Base-by-base conservation (phyloP, 2,888 invertebrate genomes). In the Drosophila atripex region DNA sequence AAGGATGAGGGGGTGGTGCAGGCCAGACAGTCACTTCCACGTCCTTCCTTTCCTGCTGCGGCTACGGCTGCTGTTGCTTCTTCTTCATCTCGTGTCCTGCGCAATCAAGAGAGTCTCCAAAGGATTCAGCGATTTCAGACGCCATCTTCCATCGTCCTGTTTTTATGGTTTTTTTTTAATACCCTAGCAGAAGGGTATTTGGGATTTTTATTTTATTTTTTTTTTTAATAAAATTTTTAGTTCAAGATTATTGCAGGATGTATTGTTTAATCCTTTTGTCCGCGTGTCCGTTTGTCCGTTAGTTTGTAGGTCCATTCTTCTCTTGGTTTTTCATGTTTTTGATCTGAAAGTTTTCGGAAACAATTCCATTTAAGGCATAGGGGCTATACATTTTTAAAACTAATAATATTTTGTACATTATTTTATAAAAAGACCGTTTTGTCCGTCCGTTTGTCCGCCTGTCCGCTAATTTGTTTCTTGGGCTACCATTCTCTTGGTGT, bases 81-180 rank as follows among this genome's bases (percentile, higher is more conserved):
- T 18, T 41, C 28, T 28, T 11, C 23, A 16, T 16, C 39, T 43
- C 57, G 59, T 12, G 54, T 59, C 55, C 74, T 71, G 63, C 68
- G 78, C 72, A 74, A 79, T 77, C 66, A 74, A 73, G 71, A 71
- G 51, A 64, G 51, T 55, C 59, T 50, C 14, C 43, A 43, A 69
- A 54, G 74, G 59, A 51, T 55, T 54, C 43, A 32, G 57, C 32
- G 49, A 63, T 43, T 59, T 58, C 49, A 46, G 45, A 46, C 41
- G 16, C 16, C 21, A 23, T 52, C 63, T 54, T 65, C 38, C 47
- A 18, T 28, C 54, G 14, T 47, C 47, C 54, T 47, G 14, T 39
- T 25, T 52, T 39, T 14, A 11, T 39, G 7, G 7, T 0, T 25
- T 25, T 41, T 39, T 39, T 39, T 39, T 9, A 39, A 11, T 35